phyloP scores from a whole-genome alignment of 2,113 vertebrate genomes.

The Sterna hirundo region DNA sequence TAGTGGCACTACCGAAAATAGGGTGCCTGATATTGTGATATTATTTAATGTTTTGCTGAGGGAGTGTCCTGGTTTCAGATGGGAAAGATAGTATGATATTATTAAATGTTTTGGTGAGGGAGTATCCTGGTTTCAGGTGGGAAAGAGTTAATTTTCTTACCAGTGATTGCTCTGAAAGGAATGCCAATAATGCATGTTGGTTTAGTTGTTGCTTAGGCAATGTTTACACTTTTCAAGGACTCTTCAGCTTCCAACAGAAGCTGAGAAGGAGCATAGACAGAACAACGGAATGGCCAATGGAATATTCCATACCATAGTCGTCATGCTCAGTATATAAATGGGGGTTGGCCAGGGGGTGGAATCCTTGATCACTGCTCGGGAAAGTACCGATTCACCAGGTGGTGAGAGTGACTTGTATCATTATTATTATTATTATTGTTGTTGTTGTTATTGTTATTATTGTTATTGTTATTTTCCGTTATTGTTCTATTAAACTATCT shows the following conservation, averaged over 20 bases:
- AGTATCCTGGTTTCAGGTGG: neutral
- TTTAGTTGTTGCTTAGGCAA: neutral
- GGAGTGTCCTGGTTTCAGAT: neutral
- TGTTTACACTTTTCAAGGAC: neutral
- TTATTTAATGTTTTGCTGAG: neutral
- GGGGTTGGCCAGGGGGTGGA: neutral
- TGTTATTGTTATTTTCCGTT: neutral
- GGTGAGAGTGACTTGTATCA: neutral
- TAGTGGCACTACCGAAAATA: neutral
- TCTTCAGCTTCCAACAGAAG: neutral
- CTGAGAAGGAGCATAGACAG: neutral
- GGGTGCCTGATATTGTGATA: rapidly evolving
- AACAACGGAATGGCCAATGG: neutral
- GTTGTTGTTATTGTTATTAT: neutral
- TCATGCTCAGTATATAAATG: neutral
- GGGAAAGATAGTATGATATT: too few species aligned
- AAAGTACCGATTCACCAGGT: neutral
- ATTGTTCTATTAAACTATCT: neutral
- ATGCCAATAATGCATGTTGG: neutral
- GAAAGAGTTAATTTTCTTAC: neutral
- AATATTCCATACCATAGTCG: neutral
- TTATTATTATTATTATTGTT: neutral
- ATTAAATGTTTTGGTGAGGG: neutral
- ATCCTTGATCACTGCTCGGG: neutral
- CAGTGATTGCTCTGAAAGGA: neutral